These are phyloP conservation scores for Leptinotarsa tumamoca DNA, from an alignment of 2,888 invertebrate genomes.

Conservation along the genomic window DNA sequence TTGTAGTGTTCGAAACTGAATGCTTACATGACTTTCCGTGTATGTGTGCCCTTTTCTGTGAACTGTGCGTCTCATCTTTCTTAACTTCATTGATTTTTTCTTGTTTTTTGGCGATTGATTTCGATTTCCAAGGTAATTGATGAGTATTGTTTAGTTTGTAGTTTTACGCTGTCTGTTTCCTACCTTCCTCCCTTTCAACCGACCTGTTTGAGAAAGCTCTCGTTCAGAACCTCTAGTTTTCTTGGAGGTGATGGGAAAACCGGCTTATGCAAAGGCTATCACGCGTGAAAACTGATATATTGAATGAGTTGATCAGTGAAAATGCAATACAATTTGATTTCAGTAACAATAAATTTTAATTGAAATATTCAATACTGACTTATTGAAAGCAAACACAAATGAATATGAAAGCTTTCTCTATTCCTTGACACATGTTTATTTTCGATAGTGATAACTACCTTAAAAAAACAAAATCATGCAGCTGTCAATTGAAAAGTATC, in stretches of 20 bases:
- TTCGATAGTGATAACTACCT: no score
- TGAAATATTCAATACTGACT: neutral
- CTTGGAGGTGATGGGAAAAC: constrained; percentile 7
- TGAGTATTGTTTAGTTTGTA: constrained; percentile 39
- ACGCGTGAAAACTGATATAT: neutral
- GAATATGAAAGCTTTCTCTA: neutral
- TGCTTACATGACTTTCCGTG: constrained; percentile 47
- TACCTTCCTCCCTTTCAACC: constrained; percentile 10
- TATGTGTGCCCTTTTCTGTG: constrained; percentile 48
- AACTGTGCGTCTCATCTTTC: constrained; percentile 48
- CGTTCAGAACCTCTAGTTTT: neutral
- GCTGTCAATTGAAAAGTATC: no score
- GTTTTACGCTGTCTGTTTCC: constrained; percentile 28
- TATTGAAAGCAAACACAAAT: neutral
- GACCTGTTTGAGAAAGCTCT: constrained; percentile 6
- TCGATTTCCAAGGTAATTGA: constrained; percentile 49
- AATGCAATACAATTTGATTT: neutral
- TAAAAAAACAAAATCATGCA: no score
- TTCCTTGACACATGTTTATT: no score
- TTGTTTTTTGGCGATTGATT: constrained; percentile 53
- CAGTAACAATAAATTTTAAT: neutral
- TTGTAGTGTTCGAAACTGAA: constrained; percentile 43
- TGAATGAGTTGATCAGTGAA: neutral
- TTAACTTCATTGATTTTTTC: constrained; percentile 53
- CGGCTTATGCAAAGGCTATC: constrained; percentile 11